phyloP scores from a whole-genome alignment of 2,797 vertebrate species.

The Acanthurus tractus region DNA sequence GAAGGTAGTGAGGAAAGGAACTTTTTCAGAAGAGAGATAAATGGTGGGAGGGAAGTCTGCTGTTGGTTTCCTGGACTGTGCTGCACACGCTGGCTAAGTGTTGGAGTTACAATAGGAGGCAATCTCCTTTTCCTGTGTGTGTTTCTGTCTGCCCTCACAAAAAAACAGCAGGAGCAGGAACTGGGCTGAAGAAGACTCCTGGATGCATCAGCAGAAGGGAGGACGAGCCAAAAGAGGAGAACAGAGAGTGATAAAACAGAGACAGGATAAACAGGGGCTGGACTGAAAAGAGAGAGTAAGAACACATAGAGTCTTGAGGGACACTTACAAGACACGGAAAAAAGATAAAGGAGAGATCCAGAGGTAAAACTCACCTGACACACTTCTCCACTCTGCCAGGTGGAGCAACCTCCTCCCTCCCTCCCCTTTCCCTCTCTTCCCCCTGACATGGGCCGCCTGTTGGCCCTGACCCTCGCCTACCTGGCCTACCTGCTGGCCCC shows the following conservation, averaged over 20 bases:
- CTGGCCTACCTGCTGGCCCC: slow-evolving; percentile 75
- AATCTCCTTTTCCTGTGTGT: slow-evolving; percentile 64
- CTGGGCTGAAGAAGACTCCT: slow-evolving; percentile 53
- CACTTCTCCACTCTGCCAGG: slow-evolving; percentile 44
- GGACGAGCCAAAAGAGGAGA: slow-evolving; percentile 43
- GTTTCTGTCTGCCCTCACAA: slow-evolving; percentile 36
- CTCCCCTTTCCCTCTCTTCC: slow-evolving; percentile 15
- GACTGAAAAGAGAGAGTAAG: slow-evolving; percentile 38
- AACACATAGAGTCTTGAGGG: slow-evolving; percentile 33
- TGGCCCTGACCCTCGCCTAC: slow-evolving; percentile 66
- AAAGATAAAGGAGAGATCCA: slow-evolving; percentile 11
- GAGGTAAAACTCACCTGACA: slow-evolving; percentile 30
- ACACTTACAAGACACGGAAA: slow-evolving; percentile 13
- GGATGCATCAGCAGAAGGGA: slow-evolving; percentile 57
- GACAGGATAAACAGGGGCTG: slow-evolving; percentile 45
- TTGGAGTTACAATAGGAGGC: slow-evolving; percentile 72
- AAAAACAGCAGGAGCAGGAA: slow-evolving; percentile 49
- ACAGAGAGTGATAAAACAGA: slow-evolving; percentile 47
- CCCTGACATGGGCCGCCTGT: slow-evolving; percentile 76
- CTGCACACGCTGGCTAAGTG: slow-evolving; percentile 63
- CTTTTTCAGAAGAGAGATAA: slow-evolving; percentile 58
- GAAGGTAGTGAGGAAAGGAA: slow-evolving; percentile 59
- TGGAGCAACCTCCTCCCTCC: slow-evolving; percentile 40
- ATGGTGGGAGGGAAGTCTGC: slow-evolving; percentile 67
- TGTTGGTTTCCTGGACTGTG: slow-evolving; percentile 76